Percentiles rank a stretch among this genome's conserved stretches.
Conservation (phyloP, 2,888 invertebrate genomes). For the Parnassius smintheus region DNA sequence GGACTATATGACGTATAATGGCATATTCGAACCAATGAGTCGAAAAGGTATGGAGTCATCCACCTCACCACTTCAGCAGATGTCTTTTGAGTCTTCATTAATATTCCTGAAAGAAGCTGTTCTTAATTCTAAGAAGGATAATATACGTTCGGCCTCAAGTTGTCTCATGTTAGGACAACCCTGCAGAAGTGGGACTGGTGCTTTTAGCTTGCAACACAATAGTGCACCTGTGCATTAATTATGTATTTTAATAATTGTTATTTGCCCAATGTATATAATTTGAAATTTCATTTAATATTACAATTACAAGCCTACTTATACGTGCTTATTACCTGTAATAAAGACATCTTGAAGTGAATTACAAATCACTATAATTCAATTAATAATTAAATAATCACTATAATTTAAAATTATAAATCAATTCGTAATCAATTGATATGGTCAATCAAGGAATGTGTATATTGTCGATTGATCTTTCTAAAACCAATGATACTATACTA, state of each 20-base stretch:
- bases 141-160: constrained; percentile 91
- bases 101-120: constrained; percentile 91
- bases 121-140: constrained; percentile 86
- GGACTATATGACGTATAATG: constrained; percentile 99
- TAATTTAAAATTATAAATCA: too few relatives aligned
- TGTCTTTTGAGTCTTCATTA: constrained; percentile 97
- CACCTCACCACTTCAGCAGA: constrained; percentile 97
- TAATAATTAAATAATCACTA: too few relatives aligned
- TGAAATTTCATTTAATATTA: too few relatives aligned
- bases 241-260: background rate
- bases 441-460: too few relatives aligned
- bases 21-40: constrained; percentile 93
- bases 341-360: too few relatives aligned
- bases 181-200: constrained; percentile 91
- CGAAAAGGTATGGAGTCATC: constrained; percentile 93
- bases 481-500: too few relatives aligned
- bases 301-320: too few relatives aligned
- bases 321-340: too few relatives aligned
- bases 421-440: too few relatives aligned
- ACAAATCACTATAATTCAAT: too few relatives aligned
- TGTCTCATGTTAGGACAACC: constrained; percentile 93
- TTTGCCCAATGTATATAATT: too few relatives aligned
- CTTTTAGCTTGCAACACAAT: constrained; percentile 77
- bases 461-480: too few relatives aligned
- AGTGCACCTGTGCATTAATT: constrained; percentile 44